Conservation (phyloP, 2,888 invertebrate species). For the Reticulitermes lucifugus region DNA sequence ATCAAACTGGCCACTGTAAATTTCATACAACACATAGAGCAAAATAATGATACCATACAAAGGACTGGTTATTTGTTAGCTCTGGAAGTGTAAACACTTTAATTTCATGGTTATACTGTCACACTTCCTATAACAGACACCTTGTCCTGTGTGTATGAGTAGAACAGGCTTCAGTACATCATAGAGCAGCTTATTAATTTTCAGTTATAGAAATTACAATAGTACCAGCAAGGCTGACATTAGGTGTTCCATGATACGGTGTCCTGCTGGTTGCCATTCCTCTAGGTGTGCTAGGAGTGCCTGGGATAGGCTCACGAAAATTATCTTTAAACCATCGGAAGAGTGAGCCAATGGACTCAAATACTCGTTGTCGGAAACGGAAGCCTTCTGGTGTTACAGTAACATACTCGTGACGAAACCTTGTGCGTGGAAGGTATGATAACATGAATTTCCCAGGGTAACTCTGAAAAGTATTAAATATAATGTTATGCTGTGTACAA, state of each 20-base stretch:
- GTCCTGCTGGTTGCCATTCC: conserved; percentile 68
- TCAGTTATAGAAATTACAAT: not conserved
- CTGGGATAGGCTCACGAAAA: conserved; percentile 90
- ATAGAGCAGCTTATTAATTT: too few relatives aligned
- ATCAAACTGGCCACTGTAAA: not conserved
- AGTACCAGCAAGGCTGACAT: conserved; percentile 60
- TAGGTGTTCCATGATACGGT: conserved; percentile 67
- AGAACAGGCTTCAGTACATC: too few relatives aligned
- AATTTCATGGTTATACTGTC: too few relatives aligned
- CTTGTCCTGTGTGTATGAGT: too few relatives aligned
- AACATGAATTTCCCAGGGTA: conserved; percentile 94
- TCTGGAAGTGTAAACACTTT: too few relatives aligned
- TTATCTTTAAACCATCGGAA: conserved; percentile 99
- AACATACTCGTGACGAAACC: conserved; percentile 91
- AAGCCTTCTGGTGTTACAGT: conserved; percentile 94
- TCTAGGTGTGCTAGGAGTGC: conserved; percentile 80
- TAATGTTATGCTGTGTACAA: too few relatives aligned
- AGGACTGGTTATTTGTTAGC: too few relatives aligned
- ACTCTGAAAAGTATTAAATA: conserved; percentile 64
- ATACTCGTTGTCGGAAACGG: conserved; percentile 88
- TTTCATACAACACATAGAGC: too few relatives aligned
- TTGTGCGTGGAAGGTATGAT: conserved; percentile 89
- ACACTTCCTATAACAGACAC: too few relatives aligned
- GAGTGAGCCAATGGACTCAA: conserved; percentile 82
- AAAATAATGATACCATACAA: too few relatives aligned